A percentile compares a stretch with the other conserved stretches of the same genome.
These are phyloP conservation scores for Vulpes ferrilata DNA, from an alignment of 2,113 vertebrate genomes.

Conservation along the genomic window DNA sequence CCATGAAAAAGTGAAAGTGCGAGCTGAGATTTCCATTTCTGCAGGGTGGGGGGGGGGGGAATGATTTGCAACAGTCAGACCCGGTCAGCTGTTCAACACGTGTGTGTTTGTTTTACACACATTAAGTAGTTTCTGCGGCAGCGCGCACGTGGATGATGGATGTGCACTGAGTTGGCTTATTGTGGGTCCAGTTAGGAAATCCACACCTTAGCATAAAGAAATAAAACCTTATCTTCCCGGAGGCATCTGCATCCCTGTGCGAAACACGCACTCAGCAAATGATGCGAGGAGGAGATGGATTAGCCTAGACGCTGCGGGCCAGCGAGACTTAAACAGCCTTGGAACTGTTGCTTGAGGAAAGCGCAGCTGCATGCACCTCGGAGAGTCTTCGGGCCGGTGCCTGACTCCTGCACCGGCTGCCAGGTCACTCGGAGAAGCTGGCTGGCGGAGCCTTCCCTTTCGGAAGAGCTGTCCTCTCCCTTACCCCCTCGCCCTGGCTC, in stretches of 20 bases:
- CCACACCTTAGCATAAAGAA: constrained; percentile 41
- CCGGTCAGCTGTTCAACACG: constrained; percentile 70
- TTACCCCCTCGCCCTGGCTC: constrained; percentile 79
- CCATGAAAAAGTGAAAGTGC: constrained; percentile 76
- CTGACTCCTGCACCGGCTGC: constrained; percentile 65
- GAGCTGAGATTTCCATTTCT: constrained; percentile 43
- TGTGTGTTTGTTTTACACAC: constrained; percentile 74
- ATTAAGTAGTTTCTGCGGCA: constrained; percentile 60
- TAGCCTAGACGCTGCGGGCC: constrained; percentile 36
- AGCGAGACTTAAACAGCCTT: constrained; percentile 65
- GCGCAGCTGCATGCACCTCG: constrained; percentile 68
- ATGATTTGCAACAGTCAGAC: constrained; percentile 28
- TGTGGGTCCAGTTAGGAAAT: constrained; percentile 52
- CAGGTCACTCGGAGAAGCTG: constrained; percentile 77
- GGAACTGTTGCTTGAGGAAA: background rate
- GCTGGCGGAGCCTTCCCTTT: constrained; percentile 71
- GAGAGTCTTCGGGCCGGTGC: constrained; percentile 64
- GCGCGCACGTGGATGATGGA: background rate
- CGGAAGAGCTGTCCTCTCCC: constrained; percentile 81
- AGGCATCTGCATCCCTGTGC: background rate
- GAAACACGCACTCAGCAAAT: constrained; percentile 20
- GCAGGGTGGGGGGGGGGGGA: background rate
- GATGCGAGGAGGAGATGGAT: background rate
- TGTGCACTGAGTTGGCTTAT: constrained; percentile 37
- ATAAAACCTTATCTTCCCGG: constrained; percentile 29